Evolutionary conservation across 2,888 invertebrate genomes (phyloP).

Genomic region (Glaucopsyche alexis): DNA sequence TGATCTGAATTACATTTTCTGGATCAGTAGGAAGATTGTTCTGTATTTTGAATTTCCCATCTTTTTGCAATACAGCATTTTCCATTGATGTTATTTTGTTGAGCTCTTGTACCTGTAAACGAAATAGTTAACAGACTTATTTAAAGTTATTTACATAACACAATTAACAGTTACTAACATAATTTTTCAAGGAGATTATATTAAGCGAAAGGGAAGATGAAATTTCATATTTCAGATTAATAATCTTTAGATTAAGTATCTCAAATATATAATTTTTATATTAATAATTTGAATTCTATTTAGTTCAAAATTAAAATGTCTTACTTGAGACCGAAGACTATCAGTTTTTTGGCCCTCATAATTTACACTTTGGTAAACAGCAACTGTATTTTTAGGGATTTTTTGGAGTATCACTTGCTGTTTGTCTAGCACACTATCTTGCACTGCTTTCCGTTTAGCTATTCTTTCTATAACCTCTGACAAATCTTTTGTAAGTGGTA

Average conservation of each 20-base stretch:
- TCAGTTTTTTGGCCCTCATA: slow-evolving; percentile 53
- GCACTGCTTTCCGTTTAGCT: slow-evolving; percentile 54
- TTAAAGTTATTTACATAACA: slow-evolving; percentile 30
- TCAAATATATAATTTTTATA: too few relatives aligned
- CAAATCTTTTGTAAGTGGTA: slow-evolving; percentile 75
- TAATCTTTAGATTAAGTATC: too few relatives aligned
- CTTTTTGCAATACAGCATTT: slow-evolving; percentile 82
- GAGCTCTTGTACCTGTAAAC: slow-evolving; percentile 78
- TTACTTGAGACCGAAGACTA: slow-evolving; percentile 82
- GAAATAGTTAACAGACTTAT: slow-evolving; percentile 11
- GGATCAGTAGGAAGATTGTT: slow-evolving; percentile 43
- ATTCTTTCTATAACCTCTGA: slow-evolving; percentile 79
- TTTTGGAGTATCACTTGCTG: slow-evolving; percentile 68
- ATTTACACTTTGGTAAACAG: slow-evolving; percentile 83
- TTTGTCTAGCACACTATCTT: slow-evolving; percentile 45
- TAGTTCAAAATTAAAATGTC: slow-evolving; percentile 25
- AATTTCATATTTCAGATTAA: too few relatives aligned
- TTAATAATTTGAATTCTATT: neutral
- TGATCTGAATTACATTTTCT: slow-evolving; percentile 72
- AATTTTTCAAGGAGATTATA: too few relatives aligned
- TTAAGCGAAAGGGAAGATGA: too few relatives aligned
- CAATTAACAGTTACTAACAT: too few relatives aligned
- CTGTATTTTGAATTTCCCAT: slow-evolving; percentile 80
- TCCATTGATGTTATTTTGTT: slow-evolving; percentile 77
- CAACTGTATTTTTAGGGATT: slow-evolving; percentile 80